phyloP scores from a whole-genome alignment of 2,113 vertebrate species.

The Semnornis frantzii region DNA sequence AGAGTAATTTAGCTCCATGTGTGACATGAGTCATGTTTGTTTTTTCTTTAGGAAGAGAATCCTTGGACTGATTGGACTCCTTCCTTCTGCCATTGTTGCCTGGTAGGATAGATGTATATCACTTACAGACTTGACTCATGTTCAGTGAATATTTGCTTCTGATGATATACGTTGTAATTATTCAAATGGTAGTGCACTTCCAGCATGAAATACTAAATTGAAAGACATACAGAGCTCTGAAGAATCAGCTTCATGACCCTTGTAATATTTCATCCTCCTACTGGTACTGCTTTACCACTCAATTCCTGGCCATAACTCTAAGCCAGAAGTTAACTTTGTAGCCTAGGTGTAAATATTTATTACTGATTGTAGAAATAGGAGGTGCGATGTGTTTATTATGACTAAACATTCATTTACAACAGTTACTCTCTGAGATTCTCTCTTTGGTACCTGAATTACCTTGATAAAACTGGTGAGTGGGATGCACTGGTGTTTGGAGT shows the following conservation, averaged over 20 bases:
- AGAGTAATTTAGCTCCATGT: not conserved
- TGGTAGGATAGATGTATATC: not conserved
- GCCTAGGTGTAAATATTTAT: not conserved
- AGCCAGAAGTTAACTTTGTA: not conserved
- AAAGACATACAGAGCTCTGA: not conserved
- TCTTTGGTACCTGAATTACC: not conserved
- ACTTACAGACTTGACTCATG: not conserved
- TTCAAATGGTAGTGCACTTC: not conserved
- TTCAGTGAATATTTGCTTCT: not conserved
- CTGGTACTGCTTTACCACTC: not conserved
- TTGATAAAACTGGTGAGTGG: not conserved
- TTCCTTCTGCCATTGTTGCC: not conserved
- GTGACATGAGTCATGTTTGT: not conserved
- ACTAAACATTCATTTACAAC: not conserved
- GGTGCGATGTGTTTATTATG: not conserved
- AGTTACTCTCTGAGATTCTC: not conserved
- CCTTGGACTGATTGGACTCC: not conserved
- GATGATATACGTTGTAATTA: not conserved
- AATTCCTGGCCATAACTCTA: not conserved
- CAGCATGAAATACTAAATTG: not conserved
- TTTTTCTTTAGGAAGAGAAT: conserved; percentile 11
- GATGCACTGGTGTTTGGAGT: not conserved
- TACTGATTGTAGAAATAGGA: not conserved
- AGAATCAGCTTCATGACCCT: not conserved
- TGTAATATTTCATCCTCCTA: not conserved